Evolutionary conservation across 2,888 invertebrate species (phyloP), one percentile per base, ranked within the genome.

Genomic region (Drepana falcataria): DNA sequence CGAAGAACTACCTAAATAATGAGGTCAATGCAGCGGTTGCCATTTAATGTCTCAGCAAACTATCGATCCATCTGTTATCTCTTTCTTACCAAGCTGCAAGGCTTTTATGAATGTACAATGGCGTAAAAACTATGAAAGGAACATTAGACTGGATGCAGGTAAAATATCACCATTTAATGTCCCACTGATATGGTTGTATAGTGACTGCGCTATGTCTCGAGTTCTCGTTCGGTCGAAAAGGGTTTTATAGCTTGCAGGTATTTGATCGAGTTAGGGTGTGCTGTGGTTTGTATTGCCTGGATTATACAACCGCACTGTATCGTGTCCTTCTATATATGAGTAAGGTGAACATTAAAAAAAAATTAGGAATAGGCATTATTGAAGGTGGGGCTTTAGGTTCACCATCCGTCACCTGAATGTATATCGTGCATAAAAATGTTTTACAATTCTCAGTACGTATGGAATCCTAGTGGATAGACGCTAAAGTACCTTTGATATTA

Each of bases 1-100:
- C 66, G 70, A 80, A 81, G 78, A 72, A 84, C 82, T 76, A 79
- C 79, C 85, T 86, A 81, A 85, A 83, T 85, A 88, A 85, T 82
- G 85, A 88, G 88, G 89, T 81, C 91, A 89, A 84, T 90, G 90
- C 91, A 89, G 87, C 81, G 75, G 79, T 86, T 86, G 82, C 85
- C 80, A 81, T 86, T 88, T 84, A 86, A 85, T 85, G 83, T 85
- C 85, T 87, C 81, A 81, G 81, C 79, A 86, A 87, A 85, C 79
- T 88, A 90, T 89, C 81, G 91, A 90, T 89, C 87, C 78, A 69
- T 84, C 77, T 76, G 81, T 79, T 80, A 82, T 90, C 91, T 87
- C 91, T 87, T 83, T 90, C 89, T 82, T 75, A 68, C 86, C 75
- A 75, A 80, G 73, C 81, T 82, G 77, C 75, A 75, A 80, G 71